Percentiles rank a stretch among this genome's conserved stretches.
phyloP scores from a whole-genome alignment of 2,113 vertebrate species.

The Genyomyrus donnyi region DNA sequence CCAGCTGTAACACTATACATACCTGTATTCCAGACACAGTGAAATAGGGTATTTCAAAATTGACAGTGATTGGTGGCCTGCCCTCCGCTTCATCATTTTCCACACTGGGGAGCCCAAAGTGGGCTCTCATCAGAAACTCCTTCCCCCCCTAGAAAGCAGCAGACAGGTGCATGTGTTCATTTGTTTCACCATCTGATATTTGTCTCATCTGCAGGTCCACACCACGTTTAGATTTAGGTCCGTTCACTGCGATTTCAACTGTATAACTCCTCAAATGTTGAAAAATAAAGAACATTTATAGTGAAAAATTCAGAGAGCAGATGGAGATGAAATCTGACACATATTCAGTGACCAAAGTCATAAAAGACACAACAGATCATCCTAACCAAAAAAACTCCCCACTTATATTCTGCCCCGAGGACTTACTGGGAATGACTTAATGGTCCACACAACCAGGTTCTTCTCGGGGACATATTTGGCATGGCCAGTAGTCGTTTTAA shows the following conservation, averaged over 20 bases:
- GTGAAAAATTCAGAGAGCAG: not conserved
- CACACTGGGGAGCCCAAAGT: conserved; percentile 87
- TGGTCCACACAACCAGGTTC: conserved; percentile 83
- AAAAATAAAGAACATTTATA: not conserved
- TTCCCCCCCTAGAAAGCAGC: conserved; percentile 71
- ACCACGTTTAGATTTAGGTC: not conserved
- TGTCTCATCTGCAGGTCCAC: not conserved
- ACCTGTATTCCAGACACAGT: conserved; percentile 94
- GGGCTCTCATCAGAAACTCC: conserved; percentile 89
- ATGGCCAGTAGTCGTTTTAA: conserved; percentile 80
- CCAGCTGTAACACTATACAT: conserved; percentile 3
- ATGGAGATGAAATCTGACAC: not conserved
- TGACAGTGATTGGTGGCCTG: conserved; percentile 80
- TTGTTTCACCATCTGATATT: not conserved
- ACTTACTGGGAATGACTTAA: conserved; percentile 89
- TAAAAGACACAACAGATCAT: not conserved
- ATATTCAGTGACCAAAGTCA: not conserved
- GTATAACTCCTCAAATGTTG: not conserved
- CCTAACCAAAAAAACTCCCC: not conserved
- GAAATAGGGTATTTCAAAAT: conserved; percentile 93
- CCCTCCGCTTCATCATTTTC: conserved; percentile 79
- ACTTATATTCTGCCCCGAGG: not conserved
- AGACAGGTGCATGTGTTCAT: not conserved
- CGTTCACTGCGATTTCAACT: not conserved
- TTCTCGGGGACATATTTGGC: conserved; percentile 85